Conservation (phyloP, 2,113 vertebrate species). For the Prunella himalayana region DNA sequence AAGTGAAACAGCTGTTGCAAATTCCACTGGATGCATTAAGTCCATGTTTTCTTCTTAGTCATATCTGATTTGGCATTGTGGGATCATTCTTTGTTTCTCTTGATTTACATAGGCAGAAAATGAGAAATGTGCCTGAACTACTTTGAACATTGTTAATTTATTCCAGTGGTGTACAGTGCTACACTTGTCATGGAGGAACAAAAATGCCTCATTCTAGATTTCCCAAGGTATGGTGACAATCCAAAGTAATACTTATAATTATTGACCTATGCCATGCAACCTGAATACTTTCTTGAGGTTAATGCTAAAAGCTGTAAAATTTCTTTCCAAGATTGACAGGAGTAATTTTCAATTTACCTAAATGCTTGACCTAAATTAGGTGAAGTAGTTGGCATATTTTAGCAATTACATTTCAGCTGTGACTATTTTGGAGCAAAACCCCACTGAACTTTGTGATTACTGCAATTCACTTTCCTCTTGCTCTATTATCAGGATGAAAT, state of each 20-base stretch:
- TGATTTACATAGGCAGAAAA: not conserved
- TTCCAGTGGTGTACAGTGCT: not conserved
- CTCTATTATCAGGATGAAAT: not conserved
- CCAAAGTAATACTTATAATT: not conserved
- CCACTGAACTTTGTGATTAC: not conserved
- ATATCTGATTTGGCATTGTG: not conserved
- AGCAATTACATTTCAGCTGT: not conserved
- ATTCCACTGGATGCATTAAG: not conserved
- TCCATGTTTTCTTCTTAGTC: not conserved
- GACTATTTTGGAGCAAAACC: not conserved
- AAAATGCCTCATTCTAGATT: not conserved
- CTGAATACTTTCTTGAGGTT: not conserved
- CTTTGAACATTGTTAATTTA: not conserved
- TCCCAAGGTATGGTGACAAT: not conserved
- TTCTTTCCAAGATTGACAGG: not conserved
- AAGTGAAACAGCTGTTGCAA: not conserved
- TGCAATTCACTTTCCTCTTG: not conserved
- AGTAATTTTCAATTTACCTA: not conserved
- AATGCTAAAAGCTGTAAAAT: not conserved
- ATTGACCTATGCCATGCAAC: not conserved
- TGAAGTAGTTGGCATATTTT: not conserved
- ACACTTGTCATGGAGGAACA: not conserved
- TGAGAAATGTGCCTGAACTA: not conserved
- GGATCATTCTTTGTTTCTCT: not conserved
- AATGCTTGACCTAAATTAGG: not conserved